These are phyloP conservation scores for Helicolenus hilgendorfi DNA, from an alignment of 2,797 vertebrate genomes.

Conservation along the genomic window DNA sequence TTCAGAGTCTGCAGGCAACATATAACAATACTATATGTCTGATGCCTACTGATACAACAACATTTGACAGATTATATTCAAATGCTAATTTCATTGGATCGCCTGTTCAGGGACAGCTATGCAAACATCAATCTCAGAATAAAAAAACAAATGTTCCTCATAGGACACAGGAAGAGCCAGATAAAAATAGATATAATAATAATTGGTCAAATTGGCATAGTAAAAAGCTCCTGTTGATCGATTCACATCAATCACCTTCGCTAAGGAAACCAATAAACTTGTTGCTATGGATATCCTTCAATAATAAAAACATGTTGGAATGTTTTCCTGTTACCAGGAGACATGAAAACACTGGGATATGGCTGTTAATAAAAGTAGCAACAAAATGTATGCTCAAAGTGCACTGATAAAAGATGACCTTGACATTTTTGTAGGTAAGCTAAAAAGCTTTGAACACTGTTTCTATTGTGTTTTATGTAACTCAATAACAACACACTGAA, in stretches of 20 bases:
- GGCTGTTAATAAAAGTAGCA: not conserved
- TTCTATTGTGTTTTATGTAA: not conserved
- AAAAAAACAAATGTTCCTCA: not conserved
- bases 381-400: not conserved
- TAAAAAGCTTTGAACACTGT: not conserved
- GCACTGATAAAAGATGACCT: not conserved
- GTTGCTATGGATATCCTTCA: constrained; percentile 25
- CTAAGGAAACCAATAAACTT: not conserved
- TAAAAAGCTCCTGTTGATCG: not conserved
- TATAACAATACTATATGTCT: not conserved
- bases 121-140: not conserved
- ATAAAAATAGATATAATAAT: not conserved
- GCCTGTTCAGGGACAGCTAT: not conserved
- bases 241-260: constrained; percentile 8
- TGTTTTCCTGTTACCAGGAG: constrained; percentile 7
- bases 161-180: not conserved
- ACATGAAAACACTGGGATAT: not conserved
- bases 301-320: not conserved
- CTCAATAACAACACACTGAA: not conserved
- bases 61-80: not conserved
- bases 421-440: not conserved
- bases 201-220: not conserved
- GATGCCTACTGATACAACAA: constrained; percentile 1
- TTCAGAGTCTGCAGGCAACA: not conserved
- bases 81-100: not conserved